phyloP scores from a whole-genome alignment of 2,797 vertebrate genomes.

The Gobionotothen gibberifrons region DNA sequence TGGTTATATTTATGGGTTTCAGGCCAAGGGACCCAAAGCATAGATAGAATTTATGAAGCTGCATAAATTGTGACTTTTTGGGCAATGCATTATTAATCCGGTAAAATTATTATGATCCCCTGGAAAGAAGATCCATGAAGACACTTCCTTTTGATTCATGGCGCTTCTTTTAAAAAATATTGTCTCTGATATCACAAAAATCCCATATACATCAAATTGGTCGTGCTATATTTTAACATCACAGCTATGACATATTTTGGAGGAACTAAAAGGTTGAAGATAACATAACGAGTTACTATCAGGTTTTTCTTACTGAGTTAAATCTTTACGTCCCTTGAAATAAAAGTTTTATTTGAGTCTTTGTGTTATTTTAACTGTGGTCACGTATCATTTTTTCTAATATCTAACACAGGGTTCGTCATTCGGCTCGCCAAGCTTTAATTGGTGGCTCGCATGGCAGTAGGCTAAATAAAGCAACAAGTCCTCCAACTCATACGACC shows the following conservation, averaged over 20 bases:
- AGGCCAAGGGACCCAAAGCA: conserved; percentile 27
- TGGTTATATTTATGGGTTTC: conserved; percentile 51
- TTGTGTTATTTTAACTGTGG: neutral
- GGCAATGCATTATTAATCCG: conserved; percentile 52
- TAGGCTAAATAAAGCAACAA: too few species aligned
- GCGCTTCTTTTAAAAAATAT: conserved; percentile 17
- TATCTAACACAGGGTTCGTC: neutral
- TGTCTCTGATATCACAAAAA: conserved; percentile 37
- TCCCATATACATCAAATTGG: conserved; percentile 7
- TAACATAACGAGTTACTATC: neutral
- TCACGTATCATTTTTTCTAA: neutral
- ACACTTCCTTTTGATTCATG: conserved; percentile 33
- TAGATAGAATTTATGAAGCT: conserved; percentile 26
- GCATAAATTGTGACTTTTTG: conserved; percentile 33
- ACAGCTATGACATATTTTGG: neutral
- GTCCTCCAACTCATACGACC: too few species aligned
- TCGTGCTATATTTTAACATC: conserved; percentile 19
- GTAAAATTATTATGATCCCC: conserved; percentile 46
- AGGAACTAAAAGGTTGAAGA: neutral
- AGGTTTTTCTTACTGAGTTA: neutral
- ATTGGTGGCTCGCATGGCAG: too few species aligned
- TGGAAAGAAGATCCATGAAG: conserved; percentile 24
- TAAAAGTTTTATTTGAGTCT: neutral
- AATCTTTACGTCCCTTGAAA: neutral
- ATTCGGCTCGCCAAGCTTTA: too few species aligned